Base-by-base conservation (phyloP, 2,113 vertebrate species). In the Microtus richardsoni region DNA sequence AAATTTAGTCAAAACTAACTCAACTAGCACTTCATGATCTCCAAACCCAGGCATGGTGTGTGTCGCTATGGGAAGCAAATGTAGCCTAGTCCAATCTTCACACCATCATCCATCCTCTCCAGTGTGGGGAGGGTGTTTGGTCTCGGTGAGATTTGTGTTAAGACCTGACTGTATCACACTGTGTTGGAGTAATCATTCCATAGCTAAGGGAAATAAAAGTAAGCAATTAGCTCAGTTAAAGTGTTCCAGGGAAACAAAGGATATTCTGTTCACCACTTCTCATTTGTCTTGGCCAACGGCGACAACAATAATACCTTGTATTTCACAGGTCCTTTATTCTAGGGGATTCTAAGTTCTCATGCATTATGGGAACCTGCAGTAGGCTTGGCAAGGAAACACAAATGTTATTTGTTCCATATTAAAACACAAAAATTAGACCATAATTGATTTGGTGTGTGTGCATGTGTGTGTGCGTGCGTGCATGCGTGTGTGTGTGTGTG, bases 251-350 rank as follows among this genome's bases (percentile, higher is more conserved):
- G 82, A 96, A 88, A 98, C 96, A 98, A 97, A 93, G 87, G 80
- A 73, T 91, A 77, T 88, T 95, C 94, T 97, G 94, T 96, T 96
- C 78, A 2, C 64, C 49, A 91, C 62, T 95, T 93, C 96, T 93
- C 89, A 96, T 96, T 97, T 97, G 64, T 97, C 94, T 97, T 97
- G 96, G 94, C 91, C 78, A 95, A 96, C 22, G 58, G 79, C 54
- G 88, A 66, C 12, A 92, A 85, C 26, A 97, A 96, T 93, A 96
- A 94, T 79, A 97, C 70, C 36, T 93, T 94, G 78, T 95, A 93
- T 96, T 96, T 91, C 73, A 95, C 52, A 82, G 84, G 54, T 84
- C n/a, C 74, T 95, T 93, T 93, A 89, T 97, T 96, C 87, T 73
- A 88, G 88, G 73, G 78, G 93, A 87, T 97, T 97, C 94, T 97